These are phyloP conservation scores for Falco columbarius DNA, from an alignment of 2,797 vertebrate species.

Conservation along the genomic window DNA sequence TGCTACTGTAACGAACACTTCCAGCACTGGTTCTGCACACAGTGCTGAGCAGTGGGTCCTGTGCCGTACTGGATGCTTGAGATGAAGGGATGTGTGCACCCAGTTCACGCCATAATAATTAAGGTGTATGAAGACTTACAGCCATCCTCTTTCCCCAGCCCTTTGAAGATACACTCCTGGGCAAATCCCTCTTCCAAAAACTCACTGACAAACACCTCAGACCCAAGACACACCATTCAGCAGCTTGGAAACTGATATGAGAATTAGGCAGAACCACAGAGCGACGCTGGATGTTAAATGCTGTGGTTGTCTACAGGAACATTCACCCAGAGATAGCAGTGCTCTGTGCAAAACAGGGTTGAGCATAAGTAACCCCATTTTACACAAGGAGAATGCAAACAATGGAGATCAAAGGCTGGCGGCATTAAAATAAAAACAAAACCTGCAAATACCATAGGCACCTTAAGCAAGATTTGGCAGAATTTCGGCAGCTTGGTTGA, in stretches of 20 bases:
- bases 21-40: fast-evolving
- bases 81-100: neutral
- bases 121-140: neutral
- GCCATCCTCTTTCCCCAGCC: neutral
- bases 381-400: neutral
- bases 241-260: neutral
- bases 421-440: neutral
- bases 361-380: neutral
- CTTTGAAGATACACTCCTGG: neutral
- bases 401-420: neutral
- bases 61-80: neutral
- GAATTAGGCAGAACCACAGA: neutral
- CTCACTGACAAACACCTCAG: neutral
- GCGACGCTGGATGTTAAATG: neutral
- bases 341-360: neutral
- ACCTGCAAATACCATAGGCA: neutral
- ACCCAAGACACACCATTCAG: fast-evolving
- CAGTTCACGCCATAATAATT: neutral
- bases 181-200: neutral
- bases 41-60: neutral
- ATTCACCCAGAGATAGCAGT: neutral
- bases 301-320: neutral
- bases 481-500: neutral
- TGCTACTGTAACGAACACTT: neutral
- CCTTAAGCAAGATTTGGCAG: neutral